These are phyloP conservation scores for Hypomesus transpacificus DNA, from an alignment of 2,113 vertebrate genomes.

Conservation along the genomic window DNA sequence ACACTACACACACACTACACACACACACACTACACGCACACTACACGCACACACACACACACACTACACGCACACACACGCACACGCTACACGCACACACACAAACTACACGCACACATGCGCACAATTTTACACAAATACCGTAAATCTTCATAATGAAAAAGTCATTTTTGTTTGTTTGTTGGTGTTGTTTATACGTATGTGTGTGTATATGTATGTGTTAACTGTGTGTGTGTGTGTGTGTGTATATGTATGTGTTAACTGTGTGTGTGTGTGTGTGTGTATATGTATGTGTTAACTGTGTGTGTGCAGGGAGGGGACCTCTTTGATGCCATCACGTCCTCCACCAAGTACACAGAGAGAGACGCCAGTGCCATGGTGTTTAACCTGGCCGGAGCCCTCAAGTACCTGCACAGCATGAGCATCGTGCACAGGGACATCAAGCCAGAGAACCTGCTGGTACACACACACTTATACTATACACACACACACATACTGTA, in stretches of 20 bases:
- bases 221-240: not conserved
- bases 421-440: constrained; percentile 97
- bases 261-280: not conserved
- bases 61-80: not conserved
- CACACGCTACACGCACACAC: too few species aligned
- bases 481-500: constrained; percentile 20
- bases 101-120: not conserved
- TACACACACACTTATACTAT: constrained; percentile 48
- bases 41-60: too few species aligned
- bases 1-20: not conserved
- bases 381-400: constrained; percentile 89
- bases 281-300: not conserved
- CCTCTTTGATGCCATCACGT: constrained; percentile 96
- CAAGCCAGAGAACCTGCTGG: constrained; percentile 97
- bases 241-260: not conserved
- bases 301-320: constrained; percentile 83
- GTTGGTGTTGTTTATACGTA: not conserved
- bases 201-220: not conserved
- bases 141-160: too few species aligned
- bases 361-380: constrained; percentile 95
- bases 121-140: too few species aligned
- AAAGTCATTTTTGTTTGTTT: not conserved
- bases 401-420: constrained; percentile 90
- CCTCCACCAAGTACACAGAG: constrained; percentile 96
- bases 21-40: too few species aligned